Base-by-base conservation (phyloP, 2,797 vertebrate genomes). In the Manis javanica region DNA sequence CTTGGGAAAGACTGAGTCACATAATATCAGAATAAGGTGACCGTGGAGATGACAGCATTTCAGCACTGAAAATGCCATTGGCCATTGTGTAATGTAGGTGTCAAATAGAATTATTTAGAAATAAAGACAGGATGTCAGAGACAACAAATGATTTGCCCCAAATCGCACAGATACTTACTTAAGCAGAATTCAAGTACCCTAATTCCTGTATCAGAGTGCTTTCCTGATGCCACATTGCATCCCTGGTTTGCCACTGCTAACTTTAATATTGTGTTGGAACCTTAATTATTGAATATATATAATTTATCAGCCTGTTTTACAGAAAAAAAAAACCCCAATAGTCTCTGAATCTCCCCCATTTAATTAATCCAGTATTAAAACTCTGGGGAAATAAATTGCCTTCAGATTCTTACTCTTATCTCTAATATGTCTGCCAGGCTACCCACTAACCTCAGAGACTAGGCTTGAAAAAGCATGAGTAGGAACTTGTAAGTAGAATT, bases 311-410 rank as follows among this genome's bases (percentile, higher is more conserved):
- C 86, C 88, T 90, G 7, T 88, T 94, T 88, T 74, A 82, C 3
- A 34, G 51, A 42, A 85, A 46, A 3, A 49, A 39, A 26, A 68
- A 21, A 21, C 2, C 12, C 24, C 34, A 86, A 63, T 39, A 94
- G n/a, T 46, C n/a, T 84, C 39, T 31, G 19, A 66, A 82, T 71
- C 79, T 42, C 24, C 66, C 66, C 57, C 87, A 57, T 87, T 90
- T 90, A 96, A 95, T 94, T 94, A 94, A 91, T 85, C 63, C 57
- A 83, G 2, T 95, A 72, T 86, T 91, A 87, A 93, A 95, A 91
- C 15, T 77, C 69, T 71, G 2, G 49, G 69, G 57, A 94, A 87
- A 94, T 31, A 87, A 92, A 78, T 57, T 55, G 29, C 46, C 49
- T 81, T 84, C 42, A 72, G 81, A 66, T 87, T 91, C 72, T 19